A percentile compares a stretch with the other conserved stretches of the same genome.
Evolutionary conservation across 2,113 vertebrate genomes (phyloP).

Genomic region (Nothocercus nigrocapillus): DNA sequence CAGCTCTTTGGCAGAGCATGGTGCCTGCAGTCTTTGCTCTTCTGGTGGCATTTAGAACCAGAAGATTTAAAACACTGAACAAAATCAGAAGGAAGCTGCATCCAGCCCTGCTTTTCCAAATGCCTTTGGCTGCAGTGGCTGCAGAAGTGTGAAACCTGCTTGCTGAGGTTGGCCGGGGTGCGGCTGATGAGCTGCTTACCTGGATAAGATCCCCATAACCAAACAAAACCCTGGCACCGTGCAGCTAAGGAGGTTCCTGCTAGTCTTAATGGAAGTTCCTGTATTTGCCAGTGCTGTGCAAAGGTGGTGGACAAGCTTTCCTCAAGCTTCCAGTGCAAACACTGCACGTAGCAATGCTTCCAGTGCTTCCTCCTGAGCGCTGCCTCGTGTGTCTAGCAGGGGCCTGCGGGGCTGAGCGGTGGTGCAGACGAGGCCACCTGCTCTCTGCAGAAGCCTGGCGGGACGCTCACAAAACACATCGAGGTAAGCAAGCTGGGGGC

Average conservation of each 20-base stretch:
- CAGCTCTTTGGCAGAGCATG: not conserved
- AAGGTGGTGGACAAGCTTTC: not conserved
- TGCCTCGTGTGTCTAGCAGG: slow-evolving; percentile 69
- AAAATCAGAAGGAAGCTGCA: not conserved
- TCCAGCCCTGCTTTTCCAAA: not conserved
- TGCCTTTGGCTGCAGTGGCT: not conserved
- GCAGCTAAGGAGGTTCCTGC: no score
- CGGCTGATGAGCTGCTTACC: not conserved
- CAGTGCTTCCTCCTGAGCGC: not conserved
- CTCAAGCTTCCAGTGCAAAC: no score
- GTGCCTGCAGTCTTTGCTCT: not conserved
- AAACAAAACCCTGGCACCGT: not conserved
- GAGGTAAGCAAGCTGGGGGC: slow-evolving; percentile 78
- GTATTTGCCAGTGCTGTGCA: not conserved
- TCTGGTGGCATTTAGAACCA: not conserved
- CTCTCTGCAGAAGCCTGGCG: slow-evolving; percentile 66
- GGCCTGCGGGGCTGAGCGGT: slow-evolving; percentile 44
- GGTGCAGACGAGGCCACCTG: not conserved
- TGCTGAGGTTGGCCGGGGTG: not conserved
- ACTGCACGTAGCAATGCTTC: not conserved
- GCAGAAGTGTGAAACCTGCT: not conserved
- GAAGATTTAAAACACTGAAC: not conserved
- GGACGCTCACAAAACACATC: slow-evolving; percentile 79
- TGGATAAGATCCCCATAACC: not conserved
- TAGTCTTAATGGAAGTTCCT: not conserved